Conservation (phyloP, 2,113 vertebrate species). For the Monopterus albus region DNA sequence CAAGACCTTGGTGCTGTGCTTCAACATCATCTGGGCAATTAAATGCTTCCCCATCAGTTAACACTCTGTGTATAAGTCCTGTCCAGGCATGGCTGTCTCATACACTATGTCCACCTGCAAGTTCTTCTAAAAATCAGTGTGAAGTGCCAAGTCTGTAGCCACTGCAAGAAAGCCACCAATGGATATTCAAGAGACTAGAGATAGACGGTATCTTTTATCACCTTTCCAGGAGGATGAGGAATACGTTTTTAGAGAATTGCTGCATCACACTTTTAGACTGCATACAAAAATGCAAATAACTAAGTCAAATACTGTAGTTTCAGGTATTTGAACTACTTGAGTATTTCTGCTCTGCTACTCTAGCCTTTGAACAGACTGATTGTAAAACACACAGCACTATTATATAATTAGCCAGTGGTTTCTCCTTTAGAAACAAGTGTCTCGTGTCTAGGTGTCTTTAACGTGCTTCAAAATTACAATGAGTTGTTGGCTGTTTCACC, state of each 20-base stretch:
- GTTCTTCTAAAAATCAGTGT: constrained; percentile 27
- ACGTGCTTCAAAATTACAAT: no score
- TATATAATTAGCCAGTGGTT: no score
- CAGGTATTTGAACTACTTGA: neutral
- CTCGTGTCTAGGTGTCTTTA: no score
- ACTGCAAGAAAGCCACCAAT: constrained; percentile 1
- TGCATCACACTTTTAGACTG: neutral
- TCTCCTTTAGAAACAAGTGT: no score
- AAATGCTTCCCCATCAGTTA: constrained; percentile 69
- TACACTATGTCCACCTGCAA: constrained; percentile 4
- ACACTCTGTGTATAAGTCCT: constrained; percentile 41
- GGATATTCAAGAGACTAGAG: neutral
- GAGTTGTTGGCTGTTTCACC: no score
- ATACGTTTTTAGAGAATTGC: neutral
- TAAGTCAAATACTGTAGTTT: no score
- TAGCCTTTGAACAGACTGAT: no score
- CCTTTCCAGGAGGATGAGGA: neutral
- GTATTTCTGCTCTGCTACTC: neutral
- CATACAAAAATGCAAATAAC: no score
- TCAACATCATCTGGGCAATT: constrained; percentile 61
- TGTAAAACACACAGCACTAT: no score
- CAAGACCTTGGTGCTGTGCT: constrained; percentile 14
- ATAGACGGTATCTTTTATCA: constrained; percentile 4
- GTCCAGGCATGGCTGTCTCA: constrained; percentile 50
- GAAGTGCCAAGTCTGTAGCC: constrained; percentile 12